Conservation (phyloP, 2,797 vertebrate species). For the Coilia nasus region DNA sequence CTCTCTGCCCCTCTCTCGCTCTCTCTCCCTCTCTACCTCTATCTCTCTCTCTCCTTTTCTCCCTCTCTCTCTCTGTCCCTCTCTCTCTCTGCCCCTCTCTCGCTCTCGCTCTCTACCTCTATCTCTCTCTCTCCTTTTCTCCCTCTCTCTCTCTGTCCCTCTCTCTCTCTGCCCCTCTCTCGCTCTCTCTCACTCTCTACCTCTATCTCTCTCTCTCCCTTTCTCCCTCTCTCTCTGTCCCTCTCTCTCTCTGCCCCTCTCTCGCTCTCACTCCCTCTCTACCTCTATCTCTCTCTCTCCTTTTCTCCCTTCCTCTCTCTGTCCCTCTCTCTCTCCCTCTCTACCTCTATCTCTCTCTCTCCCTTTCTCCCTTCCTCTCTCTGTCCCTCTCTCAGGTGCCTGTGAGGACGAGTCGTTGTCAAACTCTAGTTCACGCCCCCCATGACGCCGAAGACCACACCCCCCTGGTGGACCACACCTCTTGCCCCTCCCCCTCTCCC, state of each 20-base stretch:
- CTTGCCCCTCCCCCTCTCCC: slow-evolving; percentile 46
- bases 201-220: neutral
- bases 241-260: neutral
- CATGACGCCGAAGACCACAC: slow-evolving; percentile 56
- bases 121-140: neutral
- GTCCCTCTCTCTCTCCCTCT: neutral
- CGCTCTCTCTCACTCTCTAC: neutral
- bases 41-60: neutral
- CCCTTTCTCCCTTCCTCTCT: neutral
- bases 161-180: neutral
- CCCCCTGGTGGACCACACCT: slow-evolving; percentile 55
- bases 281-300: neutral
- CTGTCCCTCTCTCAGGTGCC: slow-evolving; percentile 62
- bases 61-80: neutral
- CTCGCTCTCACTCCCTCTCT: neutral
- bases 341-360: neutral
- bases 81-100: neutral
- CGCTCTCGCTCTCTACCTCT: neutral
- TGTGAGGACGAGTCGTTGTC: slow-evolving; percentile 64
- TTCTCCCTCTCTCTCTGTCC: neutral
- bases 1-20: neutral
- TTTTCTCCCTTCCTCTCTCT: neutral
- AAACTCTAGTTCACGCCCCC: slow-evolving; percentile 52
- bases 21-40: neutral
- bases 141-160: neutral